A percentile compares a stretch with the other conserved stretches of the same genome.
Evolutionary conservation across 1,140 invertebrate genomes (phyloP).

Genomic region (Cherax quadricarinatus): DNA sequence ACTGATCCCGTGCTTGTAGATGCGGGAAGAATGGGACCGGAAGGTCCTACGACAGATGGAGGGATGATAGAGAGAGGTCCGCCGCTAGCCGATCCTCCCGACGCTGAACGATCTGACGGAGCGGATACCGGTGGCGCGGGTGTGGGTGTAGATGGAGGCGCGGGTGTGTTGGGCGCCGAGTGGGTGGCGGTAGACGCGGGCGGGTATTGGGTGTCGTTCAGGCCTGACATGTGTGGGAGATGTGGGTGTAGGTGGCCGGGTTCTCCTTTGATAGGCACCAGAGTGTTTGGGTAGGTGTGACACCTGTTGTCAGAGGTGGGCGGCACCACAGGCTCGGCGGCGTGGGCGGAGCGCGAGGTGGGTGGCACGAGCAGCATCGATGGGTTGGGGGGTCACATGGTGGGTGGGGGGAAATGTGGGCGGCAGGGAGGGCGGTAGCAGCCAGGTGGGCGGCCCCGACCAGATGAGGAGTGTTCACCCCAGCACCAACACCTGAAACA

Average conservation of each 20-base stretch:
- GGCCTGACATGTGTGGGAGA: conserved; percentile 64
- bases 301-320: conserved; percentile 25
- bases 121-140: conserved; percentile 42
- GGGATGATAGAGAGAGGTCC: conserved; percentile 40
- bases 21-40: conserved; percentile 38
- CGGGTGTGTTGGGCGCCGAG: conserved; percentile 61
- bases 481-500: conserved; percentile 40
- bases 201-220: conserved; percentile 63
- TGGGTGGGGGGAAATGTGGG: conserved; percentile 31
- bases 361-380: conserved; percentile 63
- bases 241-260: conserved; percentile 19
- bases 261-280: conserved; percentile 50
- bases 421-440: conserved; percentile 25
- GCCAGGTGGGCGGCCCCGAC: conserved; percentile 34
- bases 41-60: not conserved
- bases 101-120: conserved; percentile 44
- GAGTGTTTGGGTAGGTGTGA: conserved; percentile 29
- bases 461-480: conserved; percentile 40
- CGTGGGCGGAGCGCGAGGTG: conserved; percentile 51
- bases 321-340: conserved; percentile 50
- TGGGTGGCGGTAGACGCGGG: conserved; percentile 58
- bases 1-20: conserved; percentile 6
- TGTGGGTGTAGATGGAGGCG: conserved; percentile 59
- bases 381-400: conserved; percentile 49
- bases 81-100: conserved; percentile 51